Percentiles rank a stretch among this genome's conserved stretches.
phyloP scores from a whole-genome alignment of 2,888 invertebrate genomes.

The Drosophila tripunctata region DNA sequence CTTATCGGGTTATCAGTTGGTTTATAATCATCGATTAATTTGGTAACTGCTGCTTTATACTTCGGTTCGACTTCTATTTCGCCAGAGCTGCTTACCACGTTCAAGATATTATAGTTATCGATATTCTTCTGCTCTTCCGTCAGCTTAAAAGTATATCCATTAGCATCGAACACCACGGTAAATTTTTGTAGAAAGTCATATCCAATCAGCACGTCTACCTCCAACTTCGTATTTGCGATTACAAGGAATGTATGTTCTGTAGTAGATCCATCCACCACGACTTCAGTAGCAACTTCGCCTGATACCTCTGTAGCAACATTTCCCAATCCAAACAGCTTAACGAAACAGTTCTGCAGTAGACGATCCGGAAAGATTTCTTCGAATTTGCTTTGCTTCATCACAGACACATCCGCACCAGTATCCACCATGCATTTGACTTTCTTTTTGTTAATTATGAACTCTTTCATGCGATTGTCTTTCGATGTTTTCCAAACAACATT shows the following conservation, averaged over 20 bases:
- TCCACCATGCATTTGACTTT: not conserved
- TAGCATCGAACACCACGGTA: not conserved
- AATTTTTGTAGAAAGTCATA: not conserved
- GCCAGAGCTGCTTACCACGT: not conserved
- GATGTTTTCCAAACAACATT: not conserved
- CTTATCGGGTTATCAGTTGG: not conserved
- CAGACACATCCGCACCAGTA: not conserved
- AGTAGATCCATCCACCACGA: too few relatives aligned
- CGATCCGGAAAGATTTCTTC: too few relatives aligned
- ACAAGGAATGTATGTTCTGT: not conserved
- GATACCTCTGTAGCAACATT: too few relatives aligned
- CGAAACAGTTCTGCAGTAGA: too few relatives aligned
- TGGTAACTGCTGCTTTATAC: not conserved
- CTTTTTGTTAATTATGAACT: not conserved
- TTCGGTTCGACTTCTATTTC: not conserved
- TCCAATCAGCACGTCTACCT: too few relatives aligned
- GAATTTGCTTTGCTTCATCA: too few relatives aligned
- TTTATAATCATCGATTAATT: not conserved
- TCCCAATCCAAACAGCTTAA: too few relatives aligned
- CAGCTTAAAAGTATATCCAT: not conserved
- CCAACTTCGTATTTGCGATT: not conserved
- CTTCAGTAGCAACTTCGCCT: too few relatives aligned
- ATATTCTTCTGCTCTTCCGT: not conserved
- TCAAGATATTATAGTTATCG: not conserved
- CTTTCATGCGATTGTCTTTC: not conserved